These are phyloP conservation scores for Lepidurus packardi DNA, from an alignment of 1,140 invertebrate genomes.

Conservation along the genomic window DNA sequence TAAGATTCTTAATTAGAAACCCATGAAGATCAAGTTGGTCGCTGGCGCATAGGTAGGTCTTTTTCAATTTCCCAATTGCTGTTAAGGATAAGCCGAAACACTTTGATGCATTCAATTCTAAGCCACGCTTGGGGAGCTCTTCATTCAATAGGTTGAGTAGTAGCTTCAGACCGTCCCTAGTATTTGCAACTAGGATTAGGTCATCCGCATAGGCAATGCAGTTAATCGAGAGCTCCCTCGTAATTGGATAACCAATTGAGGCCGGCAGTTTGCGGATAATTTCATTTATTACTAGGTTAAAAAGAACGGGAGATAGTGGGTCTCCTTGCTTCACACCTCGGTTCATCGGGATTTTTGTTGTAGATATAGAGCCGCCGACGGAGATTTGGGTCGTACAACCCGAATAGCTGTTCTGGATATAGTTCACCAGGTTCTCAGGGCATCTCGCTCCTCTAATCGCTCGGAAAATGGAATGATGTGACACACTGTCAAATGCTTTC, in stretches of 20 bases:
- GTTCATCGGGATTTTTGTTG: neutral
- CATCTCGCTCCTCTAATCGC: too few species aligned
- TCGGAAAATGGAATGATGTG: neutral
- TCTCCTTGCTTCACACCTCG: neutral
- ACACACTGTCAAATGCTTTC: neutral
- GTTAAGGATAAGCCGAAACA: neutral
- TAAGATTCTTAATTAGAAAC: neutral
- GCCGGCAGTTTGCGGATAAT: neutral
- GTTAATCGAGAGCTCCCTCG: neutral
- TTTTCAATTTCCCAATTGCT: neutral
- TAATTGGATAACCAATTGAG: neutral
- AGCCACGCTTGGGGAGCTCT: constrained; percentile 39
- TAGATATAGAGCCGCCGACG: neutral
- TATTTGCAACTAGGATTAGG: neutral
- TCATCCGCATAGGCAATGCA: constrained; percentile 39
- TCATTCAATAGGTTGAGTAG: neutral
- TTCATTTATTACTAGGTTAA: neutral
- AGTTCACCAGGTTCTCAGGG: neutral
- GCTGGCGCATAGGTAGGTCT: neutral
- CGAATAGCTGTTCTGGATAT: neutral
- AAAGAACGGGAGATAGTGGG: neutral
- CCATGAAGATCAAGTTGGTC: too few species aligned
- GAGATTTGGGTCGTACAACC: neutral
- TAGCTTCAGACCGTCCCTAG: neutral
- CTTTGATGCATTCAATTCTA: neutral